Evolutionary conservation across 2,113 vertebrate species (phyloP).

Genomic region (Setophaga coronata): DNA sequence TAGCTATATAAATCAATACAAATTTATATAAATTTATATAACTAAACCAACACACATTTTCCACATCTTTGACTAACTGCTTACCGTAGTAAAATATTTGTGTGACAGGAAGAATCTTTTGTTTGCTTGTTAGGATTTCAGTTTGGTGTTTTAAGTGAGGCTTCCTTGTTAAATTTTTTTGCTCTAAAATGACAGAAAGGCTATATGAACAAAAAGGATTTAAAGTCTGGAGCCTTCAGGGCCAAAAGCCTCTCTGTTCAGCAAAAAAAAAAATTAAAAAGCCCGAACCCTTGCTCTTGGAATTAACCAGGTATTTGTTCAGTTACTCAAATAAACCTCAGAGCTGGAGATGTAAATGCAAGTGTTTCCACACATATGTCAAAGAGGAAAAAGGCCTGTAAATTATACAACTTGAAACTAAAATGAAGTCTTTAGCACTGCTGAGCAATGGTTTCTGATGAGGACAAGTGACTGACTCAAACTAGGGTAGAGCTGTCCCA

Average conservation of each 20-base stretch:
- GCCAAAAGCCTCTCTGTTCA: not conserved
- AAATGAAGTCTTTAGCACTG: not conserved
- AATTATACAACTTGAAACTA: not conserved
- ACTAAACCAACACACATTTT: not conserved
- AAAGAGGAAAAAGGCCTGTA: not conserved
- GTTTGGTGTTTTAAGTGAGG: not conserved
- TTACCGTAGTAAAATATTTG: not conserved
- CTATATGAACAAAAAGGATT: not conserved
- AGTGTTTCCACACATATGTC: not conserved
- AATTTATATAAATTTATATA: not conserved
- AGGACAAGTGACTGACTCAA: not conserved
- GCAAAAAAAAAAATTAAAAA: not conserved
- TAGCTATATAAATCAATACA: not conserved
- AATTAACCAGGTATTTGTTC: not conserved
- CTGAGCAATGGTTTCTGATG: not conserved
- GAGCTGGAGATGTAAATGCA: not conserved
- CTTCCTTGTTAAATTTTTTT: not conserved
- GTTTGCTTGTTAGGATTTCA: not conserved
- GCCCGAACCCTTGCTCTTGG: not conserved
- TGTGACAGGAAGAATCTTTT: not conserved
- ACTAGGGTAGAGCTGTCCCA: not conserved
- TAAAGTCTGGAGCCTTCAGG: not conserved
- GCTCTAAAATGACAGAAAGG: not conserved
- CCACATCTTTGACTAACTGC: not conserved
- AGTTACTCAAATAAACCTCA: not conserved